phyloP scores from a whole-genome alignment of 2,113 vertebrate genomes.

The Myrmecophaga tridactyla region DNA sequence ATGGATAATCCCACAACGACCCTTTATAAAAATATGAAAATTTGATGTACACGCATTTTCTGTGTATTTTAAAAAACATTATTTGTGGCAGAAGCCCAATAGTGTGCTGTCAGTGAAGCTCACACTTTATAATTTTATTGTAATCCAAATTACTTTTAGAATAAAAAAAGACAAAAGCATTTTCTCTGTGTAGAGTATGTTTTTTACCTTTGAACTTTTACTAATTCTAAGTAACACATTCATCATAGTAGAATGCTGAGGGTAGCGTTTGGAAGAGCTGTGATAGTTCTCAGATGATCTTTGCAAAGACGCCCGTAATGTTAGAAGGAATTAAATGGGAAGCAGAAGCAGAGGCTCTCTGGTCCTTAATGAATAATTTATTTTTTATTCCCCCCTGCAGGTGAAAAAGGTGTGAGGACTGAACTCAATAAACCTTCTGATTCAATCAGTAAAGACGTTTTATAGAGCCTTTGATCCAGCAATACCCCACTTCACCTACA shows the following conservation, averaged over 20 bases:
- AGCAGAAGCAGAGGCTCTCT: background rate
- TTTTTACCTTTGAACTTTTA: background rate
- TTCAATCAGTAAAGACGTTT: constrained; percentile 86
- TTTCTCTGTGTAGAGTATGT: background rate
- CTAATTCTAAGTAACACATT: background rate
- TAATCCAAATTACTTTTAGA: background rate
- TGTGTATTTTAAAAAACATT: background rate
- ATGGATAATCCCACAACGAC: background rate
- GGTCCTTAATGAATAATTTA: background rate
- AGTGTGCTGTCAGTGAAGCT: background rate
- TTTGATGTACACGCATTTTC: background rate
- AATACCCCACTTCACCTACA: constrained; percentile 72
- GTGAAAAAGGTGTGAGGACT: constrained; percentile 96
- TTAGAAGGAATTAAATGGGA: background rate
- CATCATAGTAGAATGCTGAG: background rate
- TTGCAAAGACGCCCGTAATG: background rate
- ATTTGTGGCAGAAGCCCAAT: background rate
- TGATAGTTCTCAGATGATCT: background rate
- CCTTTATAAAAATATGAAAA: background rate
- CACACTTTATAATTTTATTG: background rate
- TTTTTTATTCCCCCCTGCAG: constrained; percentile 78
- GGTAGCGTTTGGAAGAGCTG: background rate
- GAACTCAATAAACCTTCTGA: constrained; percentile 95
- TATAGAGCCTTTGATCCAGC: constrained; percentile 79
- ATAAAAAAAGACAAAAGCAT: background rate